Conservation (phyloP, 2,797 vertebrate species). For the Tragopan temminckii region DNA sequence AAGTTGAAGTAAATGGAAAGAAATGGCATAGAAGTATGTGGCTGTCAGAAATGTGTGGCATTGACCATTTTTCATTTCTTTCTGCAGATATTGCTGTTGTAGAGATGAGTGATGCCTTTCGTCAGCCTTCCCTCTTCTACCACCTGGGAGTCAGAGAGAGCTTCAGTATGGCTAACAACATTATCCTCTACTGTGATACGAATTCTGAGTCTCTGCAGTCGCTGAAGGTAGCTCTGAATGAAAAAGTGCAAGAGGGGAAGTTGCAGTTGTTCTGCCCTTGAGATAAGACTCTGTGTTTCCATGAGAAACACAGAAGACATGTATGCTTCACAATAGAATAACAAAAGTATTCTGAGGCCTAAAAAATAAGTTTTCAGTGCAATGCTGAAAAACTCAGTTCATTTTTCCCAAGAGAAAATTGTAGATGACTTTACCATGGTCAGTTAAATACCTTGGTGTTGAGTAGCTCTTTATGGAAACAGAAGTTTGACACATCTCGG, state of each 20-base stretch:
- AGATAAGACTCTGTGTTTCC: neutral
- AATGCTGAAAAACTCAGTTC: neutral
- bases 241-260: neutral
- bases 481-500: neutral
- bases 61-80: constrained; percentile 31
- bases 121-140: constrained; percentile 97
- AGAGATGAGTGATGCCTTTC: constrained; percentile 97
- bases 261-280: neutral
- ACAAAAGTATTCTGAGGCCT: neutral
- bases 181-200: constrained; percentile 97
- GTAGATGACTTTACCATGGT: neutral
- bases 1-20: neutral
- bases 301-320: neutral
- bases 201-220: constrained; percentile 94
- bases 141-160: constrained; percentile 97
- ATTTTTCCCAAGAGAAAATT: neutral
- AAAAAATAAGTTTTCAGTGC: neutral
- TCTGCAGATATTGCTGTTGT: constrained; percentile 94
- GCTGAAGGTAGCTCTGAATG: constrained; percentile 87
- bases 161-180: constrained; percentile 99
- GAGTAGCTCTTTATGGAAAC: neutral
- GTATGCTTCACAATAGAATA: neutral
- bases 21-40: neutral
- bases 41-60: neutral
- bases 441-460: neutral